Conservation (phyloP, 2,113 vertebrate species). For the Archilochus colubris region DNA sequence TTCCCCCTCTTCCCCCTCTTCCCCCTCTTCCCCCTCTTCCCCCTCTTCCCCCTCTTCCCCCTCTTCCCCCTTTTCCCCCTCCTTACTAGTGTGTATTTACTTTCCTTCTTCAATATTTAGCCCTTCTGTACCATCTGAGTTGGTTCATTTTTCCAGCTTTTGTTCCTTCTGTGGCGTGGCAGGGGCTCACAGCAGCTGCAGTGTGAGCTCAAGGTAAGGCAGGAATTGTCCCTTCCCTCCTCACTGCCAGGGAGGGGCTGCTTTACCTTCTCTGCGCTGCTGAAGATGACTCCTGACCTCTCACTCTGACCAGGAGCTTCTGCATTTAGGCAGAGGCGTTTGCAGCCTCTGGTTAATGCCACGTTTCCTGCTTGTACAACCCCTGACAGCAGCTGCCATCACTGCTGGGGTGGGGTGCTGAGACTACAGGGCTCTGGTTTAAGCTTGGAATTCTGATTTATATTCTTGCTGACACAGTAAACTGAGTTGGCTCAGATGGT, state of each 20-base stretch:
- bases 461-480: background rate
- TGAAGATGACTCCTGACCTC: too few species aligned
- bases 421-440: background rate
- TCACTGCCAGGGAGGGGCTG: background rate
- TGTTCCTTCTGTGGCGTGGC: fast-evolving
- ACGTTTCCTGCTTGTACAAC: background rate
- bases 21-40: too few species aligned
- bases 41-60: too few species aligned
- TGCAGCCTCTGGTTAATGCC: fast-evolving
- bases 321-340: background rate
- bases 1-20: too few species aligned
- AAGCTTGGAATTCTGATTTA: background rate
- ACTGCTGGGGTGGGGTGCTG: background rate
- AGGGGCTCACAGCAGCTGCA: background rate
- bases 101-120: background rate
- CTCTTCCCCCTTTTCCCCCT: too few species aligned
- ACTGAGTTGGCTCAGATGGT: background rate
- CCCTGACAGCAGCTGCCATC: background rate
- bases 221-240: background rate
- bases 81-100: background rate
- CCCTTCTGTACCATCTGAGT: background rate
- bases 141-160: background rate
- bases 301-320: too few species aligned
- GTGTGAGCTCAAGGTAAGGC: background rate
- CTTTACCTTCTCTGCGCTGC: background rate